phyloP scores from a whole-genome alignment of 2,888 invertebrate species.

The Argyresthia goedartella region DNA sequence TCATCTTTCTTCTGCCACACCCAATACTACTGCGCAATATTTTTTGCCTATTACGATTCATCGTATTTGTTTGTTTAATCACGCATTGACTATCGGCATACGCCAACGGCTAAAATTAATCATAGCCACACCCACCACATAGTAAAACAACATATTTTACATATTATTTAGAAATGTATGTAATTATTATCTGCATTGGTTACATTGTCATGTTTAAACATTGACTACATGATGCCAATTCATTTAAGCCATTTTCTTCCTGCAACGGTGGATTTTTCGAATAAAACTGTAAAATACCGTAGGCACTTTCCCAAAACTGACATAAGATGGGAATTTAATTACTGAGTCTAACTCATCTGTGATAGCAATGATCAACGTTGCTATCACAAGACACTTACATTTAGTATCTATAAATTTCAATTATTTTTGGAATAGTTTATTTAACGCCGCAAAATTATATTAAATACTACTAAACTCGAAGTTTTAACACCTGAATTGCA shows the following conservation, averaged over 20 bases:
- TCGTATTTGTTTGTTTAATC: no score
- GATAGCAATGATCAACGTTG: no score
- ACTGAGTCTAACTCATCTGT: no score
- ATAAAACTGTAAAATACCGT: neutral
- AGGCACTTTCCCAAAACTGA: conserved; percentile 2
- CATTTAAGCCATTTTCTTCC: neutral
- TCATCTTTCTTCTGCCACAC: no score
- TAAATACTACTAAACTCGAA: neutral
- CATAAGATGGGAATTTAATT: no score
- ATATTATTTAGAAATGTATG: conserved; percentile 52
- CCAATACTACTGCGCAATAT: no score
- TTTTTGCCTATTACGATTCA: no score
- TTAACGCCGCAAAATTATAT: neutral
- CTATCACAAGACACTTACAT: no score
- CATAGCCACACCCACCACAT: no score
- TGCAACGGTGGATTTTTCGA: neutral
- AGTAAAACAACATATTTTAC: conserved; percentile 14
- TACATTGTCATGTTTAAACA: conserved; percentile 33
- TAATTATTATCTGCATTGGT: conserved; percentile 34
- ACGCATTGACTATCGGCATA: no score
- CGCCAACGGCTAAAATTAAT: no score
- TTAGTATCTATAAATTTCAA: neutral
- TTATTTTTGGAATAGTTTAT: neutral
- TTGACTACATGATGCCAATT: conserved; percentile 14
- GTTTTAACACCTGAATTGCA: no score